phyloP scores from a whole-genome alignment of 2,888 invertebrate genomes.

The Parnassius apollo region DNA sequence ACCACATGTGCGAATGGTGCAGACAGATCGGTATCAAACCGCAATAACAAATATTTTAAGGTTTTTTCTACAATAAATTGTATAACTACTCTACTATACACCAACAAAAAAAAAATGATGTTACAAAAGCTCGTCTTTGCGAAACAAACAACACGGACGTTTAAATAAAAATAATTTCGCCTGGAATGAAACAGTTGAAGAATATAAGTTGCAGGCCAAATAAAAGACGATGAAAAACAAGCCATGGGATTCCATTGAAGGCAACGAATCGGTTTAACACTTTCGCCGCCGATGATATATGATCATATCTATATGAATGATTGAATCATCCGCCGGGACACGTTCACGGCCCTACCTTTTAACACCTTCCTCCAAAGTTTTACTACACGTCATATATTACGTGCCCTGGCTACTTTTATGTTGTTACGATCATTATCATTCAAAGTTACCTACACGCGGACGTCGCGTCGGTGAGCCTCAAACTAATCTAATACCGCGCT shows the following conservation, averaged over 20 bases:
- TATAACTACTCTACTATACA: neutral
- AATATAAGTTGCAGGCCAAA: constrained; percentile 52
- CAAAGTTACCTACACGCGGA: constrained; percentile 71
- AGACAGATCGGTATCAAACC: constrained; percentile 30
- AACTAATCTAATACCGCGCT: constrained; percentile 40
- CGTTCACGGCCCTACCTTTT: constrained; percentile 72
- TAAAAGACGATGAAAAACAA: constrained; percentile 56
- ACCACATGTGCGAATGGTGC: constrained; percentile 45
- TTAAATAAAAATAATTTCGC: neutral
- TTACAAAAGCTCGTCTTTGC: neutral
- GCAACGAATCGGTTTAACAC: constrained; percentile 58
- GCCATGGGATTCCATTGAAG: constrained; percentile 58
- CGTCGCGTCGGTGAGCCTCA: constrained; percentile 44
- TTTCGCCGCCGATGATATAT: constrained; percentile 76
- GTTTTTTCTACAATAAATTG: neutral
- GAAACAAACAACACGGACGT: neutral
- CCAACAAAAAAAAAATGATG: neutral
- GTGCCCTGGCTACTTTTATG: constrained; percentile 73
- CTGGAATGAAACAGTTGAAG: constrained; percentile 14
- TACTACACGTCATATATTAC: constrained; percentile 76
- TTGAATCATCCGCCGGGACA: constrained; percentile 77
- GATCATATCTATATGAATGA: constrained; percentile 77
- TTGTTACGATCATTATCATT: constrained; percentile 78
- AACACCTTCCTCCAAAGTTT: constrained; percentile 78
- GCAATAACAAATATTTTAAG: constrained; percentile 29